Evolutionary conservation across 2,113 vertebrate species (phyloP).

Genomic region (Turdus rufiventris): DNA sequence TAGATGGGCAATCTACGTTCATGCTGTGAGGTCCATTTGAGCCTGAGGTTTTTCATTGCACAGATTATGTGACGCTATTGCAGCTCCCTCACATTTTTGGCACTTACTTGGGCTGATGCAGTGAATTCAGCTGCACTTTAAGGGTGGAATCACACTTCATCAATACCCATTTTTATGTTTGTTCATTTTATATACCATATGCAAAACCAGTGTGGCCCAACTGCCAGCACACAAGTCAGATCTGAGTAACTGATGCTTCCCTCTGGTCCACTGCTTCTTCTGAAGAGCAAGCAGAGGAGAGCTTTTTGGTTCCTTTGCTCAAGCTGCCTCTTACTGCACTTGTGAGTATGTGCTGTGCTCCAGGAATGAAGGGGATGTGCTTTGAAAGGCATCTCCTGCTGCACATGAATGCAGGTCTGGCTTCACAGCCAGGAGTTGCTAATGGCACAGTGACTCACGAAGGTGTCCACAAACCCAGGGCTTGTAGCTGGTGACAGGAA

Average conservation of each 20-base stretch:
- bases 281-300: background rate
- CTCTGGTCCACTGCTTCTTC: background rate
- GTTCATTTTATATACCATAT: background rate
- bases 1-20: background rate
- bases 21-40: background rate
- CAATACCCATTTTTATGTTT: background rate
- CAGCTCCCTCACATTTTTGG: slow-evolving; percentile 11
- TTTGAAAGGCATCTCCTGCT: background rate
- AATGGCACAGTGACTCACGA: background rate
- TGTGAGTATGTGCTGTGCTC: background rate
- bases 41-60: background rate
- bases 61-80: background rate
- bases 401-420: background rate
- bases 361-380: background rate
- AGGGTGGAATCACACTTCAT: slow-evolving; percentile 5
- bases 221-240: background rate
- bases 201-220: background rate
- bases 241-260: background rate
- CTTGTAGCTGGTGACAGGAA: background rate
- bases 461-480: background rate
- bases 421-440: background rate
- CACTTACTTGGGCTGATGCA: background rate
- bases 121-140: background rate
- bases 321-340: background rate
- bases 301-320: background rate